Percentiles rank a stretch among this genome's conserved stretches.
phyloP scores from a whole-genome alignment of 2,888 invertebrate genomes.

The Luperina nickerlii region DNA sequence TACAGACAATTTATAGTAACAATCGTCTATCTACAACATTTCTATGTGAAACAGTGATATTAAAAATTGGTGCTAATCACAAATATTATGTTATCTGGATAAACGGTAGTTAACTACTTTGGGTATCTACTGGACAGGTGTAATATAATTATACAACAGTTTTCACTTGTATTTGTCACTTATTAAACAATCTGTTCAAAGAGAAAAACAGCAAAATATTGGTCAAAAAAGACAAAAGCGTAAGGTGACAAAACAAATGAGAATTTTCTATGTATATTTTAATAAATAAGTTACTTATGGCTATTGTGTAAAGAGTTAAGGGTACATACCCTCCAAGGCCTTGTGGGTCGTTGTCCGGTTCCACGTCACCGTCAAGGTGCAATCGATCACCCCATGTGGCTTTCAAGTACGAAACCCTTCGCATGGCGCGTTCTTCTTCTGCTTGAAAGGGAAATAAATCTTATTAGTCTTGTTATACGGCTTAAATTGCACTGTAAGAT shows the following conservation, averaged over 20 bases:
- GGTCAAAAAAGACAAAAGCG: constrained; percentile 50
- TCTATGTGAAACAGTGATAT: constrained; percentile 61
- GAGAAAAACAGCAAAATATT: constrained; percentile 39
- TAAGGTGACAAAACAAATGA: constrained; percentile 64
- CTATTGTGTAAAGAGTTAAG: background rate
- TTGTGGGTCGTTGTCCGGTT: constrained; percentile 91
- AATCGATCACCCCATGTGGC: constrained; percentile 96
- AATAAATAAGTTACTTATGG: constrained; percentile 21
- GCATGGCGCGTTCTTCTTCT: constrained; percentile 96
- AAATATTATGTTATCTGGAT: constrained; percentile 61
- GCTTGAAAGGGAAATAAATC: constrained; percentile 81
- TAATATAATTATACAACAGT: constrained; percentile 52
- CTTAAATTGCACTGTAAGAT: background rate
- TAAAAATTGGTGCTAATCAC: constrained; percentile 57
- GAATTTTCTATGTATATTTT: constrained; percentile 44
- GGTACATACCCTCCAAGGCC: constrained; percentile 91
- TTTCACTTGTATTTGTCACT: constrained; percentile 62
- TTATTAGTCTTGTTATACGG: constrained; percentile 22
- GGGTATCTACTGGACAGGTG: constrained; percentile 56
- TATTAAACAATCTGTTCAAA: constrained; percentile 23
- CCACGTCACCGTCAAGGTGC: constrained; percentile 93
- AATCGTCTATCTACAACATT: constrained; percentile 71
- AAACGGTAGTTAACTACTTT: constrained; percentile 60
- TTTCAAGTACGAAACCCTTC: constrained; percentile 98
- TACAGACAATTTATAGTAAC: constrained; percentile 59